Evolutionary conservation across 1,140 invertebrate species (phyloP), one percentile per base, ranked within the genome.

Genomic region (Cotesia vestalis): DNA sequence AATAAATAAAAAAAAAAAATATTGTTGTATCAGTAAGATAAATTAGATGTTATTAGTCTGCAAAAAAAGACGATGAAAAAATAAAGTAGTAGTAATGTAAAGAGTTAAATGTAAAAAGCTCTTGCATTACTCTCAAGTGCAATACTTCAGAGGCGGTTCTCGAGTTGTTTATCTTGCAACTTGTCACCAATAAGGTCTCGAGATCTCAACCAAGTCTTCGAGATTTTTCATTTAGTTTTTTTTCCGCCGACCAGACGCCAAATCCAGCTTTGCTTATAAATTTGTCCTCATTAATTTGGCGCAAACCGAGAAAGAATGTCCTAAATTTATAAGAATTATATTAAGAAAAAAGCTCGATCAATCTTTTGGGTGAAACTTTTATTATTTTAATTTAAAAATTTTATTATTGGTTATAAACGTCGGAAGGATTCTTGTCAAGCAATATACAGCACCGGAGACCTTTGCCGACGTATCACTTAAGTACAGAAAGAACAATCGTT

Each of bases 111-210:
- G 35, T 38, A 40, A 38, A 63, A 62, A 73, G 35, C 12, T 69
- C 59, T 51, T 36, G 60, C 68, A 77, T 75, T 73, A 75, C 66
- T 17, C 46, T 36, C 35, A 55, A 71, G 68, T 71, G 64, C 53
- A 40, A 40, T 36, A 52, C 53, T 69, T 20, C 34, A 69, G 51
- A 67, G 52, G 51, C 66, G 60, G 34, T 57, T 59, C 74, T 55
- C 34, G 36, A 53, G 27, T 62, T 77, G 71, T 76, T 76, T 76
- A 76, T 76, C 74, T 69, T 71, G 69, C 69, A 62, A 69, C 71
- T 71, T 63, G 66, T 20, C 61, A 66, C 71, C 74, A 66, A 73
- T 75, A 69, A 73, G 67, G 1, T 35, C 59, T n/a, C 57, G 38
- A 11, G 1, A 12, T 6, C 14, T 52, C 11, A 20, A 27, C 55